Percentiles rank a stretch among this genome's conserved stretches.
phyloP scores from a whole-genome alignment of 2,888 invertebrate species.

The Anthophora plumipes region DNA sequence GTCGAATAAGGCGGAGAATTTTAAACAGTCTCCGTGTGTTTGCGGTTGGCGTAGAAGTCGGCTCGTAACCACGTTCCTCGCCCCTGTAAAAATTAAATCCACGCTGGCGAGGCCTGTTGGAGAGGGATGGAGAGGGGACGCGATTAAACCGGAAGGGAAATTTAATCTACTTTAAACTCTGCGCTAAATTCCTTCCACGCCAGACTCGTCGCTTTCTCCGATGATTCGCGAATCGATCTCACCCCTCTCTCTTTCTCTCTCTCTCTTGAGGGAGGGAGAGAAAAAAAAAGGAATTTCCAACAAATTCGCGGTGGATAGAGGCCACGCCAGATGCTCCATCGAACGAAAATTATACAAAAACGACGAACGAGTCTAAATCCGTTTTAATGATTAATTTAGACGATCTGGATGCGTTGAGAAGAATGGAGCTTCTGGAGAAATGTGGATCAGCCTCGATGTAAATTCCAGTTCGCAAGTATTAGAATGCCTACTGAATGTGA shows the following conservation, averaged over 20 bases:
- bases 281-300: conserved; percentile 13
- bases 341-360: not conserved
- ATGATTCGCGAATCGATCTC: conserved; percentile 40
- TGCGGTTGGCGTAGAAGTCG: not conserved
- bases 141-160: conserved; percentile 67
- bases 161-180: conserved; percentile 68
- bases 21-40: conserved; percentile 22
- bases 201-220: not conserved
- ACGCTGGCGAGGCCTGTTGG: not conserved
- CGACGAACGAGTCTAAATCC: not conserved
- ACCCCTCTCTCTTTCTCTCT: not conserved
- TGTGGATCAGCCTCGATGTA: no score
- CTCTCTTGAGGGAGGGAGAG: not conserved
- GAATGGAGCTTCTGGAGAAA: no score
- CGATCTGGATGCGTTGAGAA: no score
- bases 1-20: conserved; percentile 17
- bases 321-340: conserved; percentile 35
- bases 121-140: conserved; percentile 31
- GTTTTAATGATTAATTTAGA: not conserved
- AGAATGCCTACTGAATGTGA: no score
- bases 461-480: no score
- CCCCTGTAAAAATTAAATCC: conserved; percentile 60
- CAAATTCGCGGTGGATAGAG: not conserved
- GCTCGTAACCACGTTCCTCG: not conserved
- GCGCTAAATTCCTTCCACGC: conserved; percentile 48